Conservation (phyloP, 2,113 vertebrate species). For the Antigone vipio region DNA sequence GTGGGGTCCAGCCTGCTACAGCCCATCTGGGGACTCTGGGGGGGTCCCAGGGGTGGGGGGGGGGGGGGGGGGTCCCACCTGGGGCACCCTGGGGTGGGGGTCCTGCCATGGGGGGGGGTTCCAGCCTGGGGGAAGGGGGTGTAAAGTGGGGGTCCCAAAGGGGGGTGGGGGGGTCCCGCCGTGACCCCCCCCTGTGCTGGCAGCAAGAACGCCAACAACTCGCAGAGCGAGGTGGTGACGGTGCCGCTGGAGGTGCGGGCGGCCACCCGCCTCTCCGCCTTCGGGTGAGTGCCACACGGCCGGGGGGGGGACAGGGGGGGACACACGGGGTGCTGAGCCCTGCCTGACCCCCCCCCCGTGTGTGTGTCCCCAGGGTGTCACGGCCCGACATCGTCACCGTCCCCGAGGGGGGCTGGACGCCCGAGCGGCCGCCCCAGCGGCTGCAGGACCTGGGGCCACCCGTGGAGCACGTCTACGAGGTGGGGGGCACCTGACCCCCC, state of each 20-base stretch:
- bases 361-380: not conserved
- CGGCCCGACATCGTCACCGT: not conserved
- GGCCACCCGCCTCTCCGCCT: slow-evolving; percentile 80
- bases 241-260: slow-evolving; percentile 83
- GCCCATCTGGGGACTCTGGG: too few relatives aligned
- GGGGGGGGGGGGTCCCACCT: too few relatives aligned
- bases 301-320: not conserved
- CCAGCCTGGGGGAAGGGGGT: too few relatives aligned
- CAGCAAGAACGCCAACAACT: slow-evolving; percentile 94
- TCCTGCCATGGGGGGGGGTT: too few relatives aligned
- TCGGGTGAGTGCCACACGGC: slow-evolving; percentile 76
- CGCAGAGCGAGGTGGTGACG: slow-evolving; percentile 83
- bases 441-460: slow-evolving; percentile 84
- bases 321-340: not conserved
- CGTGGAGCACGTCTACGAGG: slow-evolving; percentile 89
- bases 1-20: too few relatives aligned
- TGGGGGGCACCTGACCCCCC: slow-evolving; percentile 34
- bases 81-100: too few relatives aligned
- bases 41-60: too few relatives aligned
- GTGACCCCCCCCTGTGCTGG: not conserved
- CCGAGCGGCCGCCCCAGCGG: not conserved
- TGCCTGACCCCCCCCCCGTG: not conserved
- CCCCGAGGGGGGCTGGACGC: not conserved
- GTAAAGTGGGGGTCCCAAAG: too few relatives aligned
- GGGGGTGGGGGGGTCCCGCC: not conserved